These are phyloP conservation scores for Brachionus koreanus DNA, from an alignment of 1,140 invertebrate genomes.

Conservation along the genomic window DNA sequence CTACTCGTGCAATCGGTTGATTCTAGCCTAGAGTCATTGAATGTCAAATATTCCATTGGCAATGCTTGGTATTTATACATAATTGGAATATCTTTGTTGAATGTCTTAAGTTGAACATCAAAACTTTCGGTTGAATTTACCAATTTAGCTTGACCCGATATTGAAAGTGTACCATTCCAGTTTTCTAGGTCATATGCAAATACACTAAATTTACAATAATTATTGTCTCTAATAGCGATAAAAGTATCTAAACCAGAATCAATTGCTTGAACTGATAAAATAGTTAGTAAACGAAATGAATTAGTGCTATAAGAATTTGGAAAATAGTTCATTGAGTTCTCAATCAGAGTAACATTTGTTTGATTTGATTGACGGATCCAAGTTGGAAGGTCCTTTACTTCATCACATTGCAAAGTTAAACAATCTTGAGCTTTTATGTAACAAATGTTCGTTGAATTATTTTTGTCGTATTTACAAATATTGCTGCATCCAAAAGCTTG, in stretches of 20 bases:
- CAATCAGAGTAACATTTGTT: background rate
- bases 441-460: background rate
- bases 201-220: background rate
- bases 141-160: background rate
- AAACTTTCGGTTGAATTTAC: slow-evolving; percentile 1
- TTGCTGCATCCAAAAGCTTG: background rate
- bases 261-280: background rate
- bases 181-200: background rate
- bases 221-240: background rate
- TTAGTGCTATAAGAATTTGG: background rate
- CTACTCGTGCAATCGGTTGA: background rate
- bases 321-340: background rate
- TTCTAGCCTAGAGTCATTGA: background rate
- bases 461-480: background rate
- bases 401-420: background rate
- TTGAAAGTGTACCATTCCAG: background rate
- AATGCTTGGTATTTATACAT: background rate
- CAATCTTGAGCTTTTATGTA: background rate
- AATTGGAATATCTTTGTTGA: background rate
- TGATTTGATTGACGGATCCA: background rate
- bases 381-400: background rate
- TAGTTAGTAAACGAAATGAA: background rate
- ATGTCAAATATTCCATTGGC: slow-evolving; percentile 21
- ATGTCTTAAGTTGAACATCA: background rate
- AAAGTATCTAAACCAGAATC: slow-evolving; percentile 18